Conservation (phyloP, 2,113 vertebrate genomes). For the Pluvialis apricaria region DNA sequence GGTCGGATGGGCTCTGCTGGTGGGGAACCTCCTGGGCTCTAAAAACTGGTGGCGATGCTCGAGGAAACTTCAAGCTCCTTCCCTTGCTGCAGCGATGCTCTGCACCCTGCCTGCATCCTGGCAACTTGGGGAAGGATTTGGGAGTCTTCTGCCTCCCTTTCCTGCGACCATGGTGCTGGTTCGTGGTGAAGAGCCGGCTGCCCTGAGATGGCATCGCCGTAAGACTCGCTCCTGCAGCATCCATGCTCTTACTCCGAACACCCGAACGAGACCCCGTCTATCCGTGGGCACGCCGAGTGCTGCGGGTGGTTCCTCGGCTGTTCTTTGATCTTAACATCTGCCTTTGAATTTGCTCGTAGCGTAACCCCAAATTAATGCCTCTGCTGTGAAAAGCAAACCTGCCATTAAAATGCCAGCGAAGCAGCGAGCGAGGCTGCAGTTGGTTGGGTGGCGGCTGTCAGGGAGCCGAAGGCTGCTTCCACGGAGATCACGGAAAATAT, state of each 20-base stretch:
- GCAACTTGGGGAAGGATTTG: fast-evolving
- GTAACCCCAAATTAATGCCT: not conserved
- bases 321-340: not conserved
- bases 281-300: fast-evolving
- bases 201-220: not conserved
- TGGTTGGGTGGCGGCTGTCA: not conserved
- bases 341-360: not conserved
- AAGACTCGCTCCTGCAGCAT: not conserved
- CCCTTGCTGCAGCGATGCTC: not conserved
- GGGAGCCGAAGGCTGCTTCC: not conserved
- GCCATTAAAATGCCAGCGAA: not conserved
- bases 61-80: not conserved
- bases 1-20: no score
- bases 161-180: fast-evolving
- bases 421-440: not conserved
- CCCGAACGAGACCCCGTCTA: not conserved
- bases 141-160: not conserved
- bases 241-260: fast-evolving
- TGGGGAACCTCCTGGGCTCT: not conserved
- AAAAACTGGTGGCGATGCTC: not conserved
- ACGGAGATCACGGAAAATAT: not conserved
- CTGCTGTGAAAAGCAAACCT: not conserved
- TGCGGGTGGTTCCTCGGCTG: not conserved
- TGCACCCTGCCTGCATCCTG: not conserved
- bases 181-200: fast-evolving